phyloP scores from a whole-genome alignment of 2,113 vertebrate genomes.

The Cygnus atratus region DNA sequence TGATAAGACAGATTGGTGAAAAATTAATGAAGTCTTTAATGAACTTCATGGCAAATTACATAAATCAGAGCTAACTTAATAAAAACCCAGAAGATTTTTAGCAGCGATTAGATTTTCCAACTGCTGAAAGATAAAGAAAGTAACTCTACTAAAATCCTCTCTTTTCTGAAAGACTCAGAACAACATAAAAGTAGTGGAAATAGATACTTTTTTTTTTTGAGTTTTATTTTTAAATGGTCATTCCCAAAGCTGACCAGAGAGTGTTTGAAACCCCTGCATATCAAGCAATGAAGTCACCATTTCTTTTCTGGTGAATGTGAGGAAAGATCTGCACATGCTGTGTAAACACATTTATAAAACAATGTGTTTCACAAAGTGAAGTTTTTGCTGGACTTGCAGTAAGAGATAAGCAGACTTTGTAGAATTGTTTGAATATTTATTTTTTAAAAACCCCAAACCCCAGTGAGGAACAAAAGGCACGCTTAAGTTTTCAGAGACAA shows the following conservation, averaged over 20 bases:
- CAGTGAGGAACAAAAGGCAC: neutral
- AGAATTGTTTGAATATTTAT: neutral
- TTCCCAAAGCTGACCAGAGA: neutral
- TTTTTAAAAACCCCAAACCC: neutral
- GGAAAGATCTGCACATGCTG: neutral
- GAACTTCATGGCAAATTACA: conserved; percentile 71
- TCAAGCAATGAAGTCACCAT: neutral
- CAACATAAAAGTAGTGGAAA: neutral
- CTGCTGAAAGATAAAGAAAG: conserved; percentile 48
- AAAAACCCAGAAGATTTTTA: conserved; percentile 63
- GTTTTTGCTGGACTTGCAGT: neutral
- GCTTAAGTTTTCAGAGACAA: neutral
- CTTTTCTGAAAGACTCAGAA: conserved; percentile 13
- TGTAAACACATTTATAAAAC: neutral
- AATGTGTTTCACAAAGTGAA: neutral
- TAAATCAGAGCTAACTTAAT: conserved; percentile 70
- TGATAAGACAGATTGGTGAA: conserved; percentile 72
- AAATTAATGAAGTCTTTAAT: conserved; percentile 77
- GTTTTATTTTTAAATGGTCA: neutral
- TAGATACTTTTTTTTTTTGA: neutral
- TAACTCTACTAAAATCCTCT: neutral
- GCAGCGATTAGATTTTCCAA: conserved; percentile 59
- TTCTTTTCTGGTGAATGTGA: neutral
- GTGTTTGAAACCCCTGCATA: neutral
- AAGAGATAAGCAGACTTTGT: neutral